phyloP scores from a whole-genome alignment of 2,797 vertebrate genomes.

The Girardinus metallicus region DNA sequence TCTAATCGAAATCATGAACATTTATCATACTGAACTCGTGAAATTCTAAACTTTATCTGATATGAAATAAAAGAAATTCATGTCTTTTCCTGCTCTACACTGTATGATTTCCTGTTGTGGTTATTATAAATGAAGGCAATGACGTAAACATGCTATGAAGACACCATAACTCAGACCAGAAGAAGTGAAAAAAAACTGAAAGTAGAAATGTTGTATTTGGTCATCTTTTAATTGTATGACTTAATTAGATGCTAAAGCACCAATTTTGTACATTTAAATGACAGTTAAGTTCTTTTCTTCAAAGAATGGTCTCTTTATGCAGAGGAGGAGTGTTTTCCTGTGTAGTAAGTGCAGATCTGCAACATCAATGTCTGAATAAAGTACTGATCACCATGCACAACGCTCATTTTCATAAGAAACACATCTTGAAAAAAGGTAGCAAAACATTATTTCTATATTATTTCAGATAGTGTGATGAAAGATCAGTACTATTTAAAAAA shows the following conservation, averaged over 20 bases:
- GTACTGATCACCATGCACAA: slow-evolving; percentile 15
- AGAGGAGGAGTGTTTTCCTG: slow-evolving; percentile 29
- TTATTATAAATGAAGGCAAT: slow-evolving; percentile 13
- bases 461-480: slow-evolving; percentile 1
- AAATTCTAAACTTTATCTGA: not conserved
- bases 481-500: not conserved
- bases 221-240: slow-evolving; percentile 6
- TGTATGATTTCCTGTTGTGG: slow-evolving; percentile 7
- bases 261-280: not conserved
- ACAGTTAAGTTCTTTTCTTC: slow-evolving; percentile 18
- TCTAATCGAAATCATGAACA: not conserved
- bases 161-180: not conserved
- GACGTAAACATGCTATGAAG: slow-evolving; percentile 15
- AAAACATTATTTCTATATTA: not conserved
- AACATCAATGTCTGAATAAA: slow-evolving; percentile 18
- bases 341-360: not conserved
- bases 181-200: not conserved
- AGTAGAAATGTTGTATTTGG: slow-evolving; percentile 31
- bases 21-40: not conserved
- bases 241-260: not conserved
- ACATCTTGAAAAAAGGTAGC: not conserved
- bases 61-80: slow-evolving; percentile 8
- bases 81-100: not conserved
- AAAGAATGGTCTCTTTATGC: not conserved
- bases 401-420: not conserved